These are phyloP conservation scores for Cephus pygmeus DNA, from an alignment of 2,888 invertebrate genomes.

Conservation along the genomic window DNA sequence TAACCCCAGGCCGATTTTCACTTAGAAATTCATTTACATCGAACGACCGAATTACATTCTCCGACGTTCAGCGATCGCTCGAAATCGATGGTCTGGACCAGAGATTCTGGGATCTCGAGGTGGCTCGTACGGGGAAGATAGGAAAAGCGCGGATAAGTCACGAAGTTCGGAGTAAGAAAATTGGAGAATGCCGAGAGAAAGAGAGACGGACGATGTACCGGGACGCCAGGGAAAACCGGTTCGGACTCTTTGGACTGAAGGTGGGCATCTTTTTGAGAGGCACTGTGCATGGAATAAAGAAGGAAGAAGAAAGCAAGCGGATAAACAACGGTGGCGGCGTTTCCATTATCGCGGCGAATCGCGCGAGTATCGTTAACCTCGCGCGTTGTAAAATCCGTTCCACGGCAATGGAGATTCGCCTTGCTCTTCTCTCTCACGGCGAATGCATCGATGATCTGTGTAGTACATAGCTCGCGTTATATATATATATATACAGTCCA, in stretches of 20 bases:
- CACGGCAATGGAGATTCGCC: background rate
- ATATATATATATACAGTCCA: background rate
- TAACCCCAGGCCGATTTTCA: constrained; percentile 39
- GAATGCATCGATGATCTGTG: background rate
- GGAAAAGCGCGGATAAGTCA: background rate
- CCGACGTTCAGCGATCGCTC: background rate
- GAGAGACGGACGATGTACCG: background rate
- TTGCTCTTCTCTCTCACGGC: background rate
- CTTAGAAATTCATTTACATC: constrained; percentile 27
- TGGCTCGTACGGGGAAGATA: background rate
- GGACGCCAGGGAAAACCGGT: background rate
- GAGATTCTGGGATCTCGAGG: background rate
- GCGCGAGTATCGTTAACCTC: background rate
- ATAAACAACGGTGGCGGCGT: background rate
- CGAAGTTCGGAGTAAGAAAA: constrained; percentile 4
- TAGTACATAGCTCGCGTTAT: background rate
- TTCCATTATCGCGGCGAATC: background rate
- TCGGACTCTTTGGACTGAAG: background rate
- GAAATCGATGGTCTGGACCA: background rate
- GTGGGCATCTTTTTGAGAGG: background rate
- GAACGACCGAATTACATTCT: background rate
- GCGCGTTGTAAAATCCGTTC: background rate
- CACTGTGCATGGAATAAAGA: background rate
- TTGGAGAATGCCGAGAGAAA: background rate
- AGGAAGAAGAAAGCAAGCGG: background rate